Evolutionary conservation across 1,140 invertebrate species (phyloP), one percentile per base, ranked within the genome.

Genomic region (Agrypnia vestita): DNA sequence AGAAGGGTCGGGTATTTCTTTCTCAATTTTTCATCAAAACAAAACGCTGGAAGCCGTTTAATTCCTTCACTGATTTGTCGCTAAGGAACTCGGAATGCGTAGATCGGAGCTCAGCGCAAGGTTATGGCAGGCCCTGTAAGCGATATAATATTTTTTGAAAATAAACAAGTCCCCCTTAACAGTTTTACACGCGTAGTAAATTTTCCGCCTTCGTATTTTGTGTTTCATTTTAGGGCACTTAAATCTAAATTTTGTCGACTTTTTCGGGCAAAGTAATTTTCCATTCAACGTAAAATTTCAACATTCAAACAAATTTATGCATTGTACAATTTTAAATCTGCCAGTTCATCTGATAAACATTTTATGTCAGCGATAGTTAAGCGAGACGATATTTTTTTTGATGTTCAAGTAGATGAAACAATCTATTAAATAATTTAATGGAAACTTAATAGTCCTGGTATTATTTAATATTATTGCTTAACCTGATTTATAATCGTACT

Each of bases 131-230:
- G 19, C 8, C 78, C 72, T 76, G 72, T 69, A 67, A 47, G 74
- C 67, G 0, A 43, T 81, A 77, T 76, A 80, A 59, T 77, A 77
- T 80, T 76, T 80, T 77, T 67, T 72, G 64, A 72, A 81, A 81
- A 81, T 81, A 81, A 81, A 81, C 75, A 81, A 67, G 75, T 76
- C 53, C 59, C 79, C 43, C 55, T 81, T 76, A 81, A 77, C 79
- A 77, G 74, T 77, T 81, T 81, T 81, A 81, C 75, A 69, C 51
- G 61, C 43, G 15, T 71, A 46, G 74, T 72, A 77, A 81, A 81
- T 81, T 76, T 71, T 62, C 35, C 35, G 74, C 17, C 67, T 76
- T 77, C 47, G 69, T 47, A 61, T 78, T 77, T 59, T 53, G 51
- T 59, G 19, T 47, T 78, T 59, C 67, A 61, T 72, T 78, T 78